Evolutionary conservation across 2,113 vertebrate genomes (phyloP), one percentile per base, ranked within the genome.

Genomic region (Sebastes schlegelii): DNA sequence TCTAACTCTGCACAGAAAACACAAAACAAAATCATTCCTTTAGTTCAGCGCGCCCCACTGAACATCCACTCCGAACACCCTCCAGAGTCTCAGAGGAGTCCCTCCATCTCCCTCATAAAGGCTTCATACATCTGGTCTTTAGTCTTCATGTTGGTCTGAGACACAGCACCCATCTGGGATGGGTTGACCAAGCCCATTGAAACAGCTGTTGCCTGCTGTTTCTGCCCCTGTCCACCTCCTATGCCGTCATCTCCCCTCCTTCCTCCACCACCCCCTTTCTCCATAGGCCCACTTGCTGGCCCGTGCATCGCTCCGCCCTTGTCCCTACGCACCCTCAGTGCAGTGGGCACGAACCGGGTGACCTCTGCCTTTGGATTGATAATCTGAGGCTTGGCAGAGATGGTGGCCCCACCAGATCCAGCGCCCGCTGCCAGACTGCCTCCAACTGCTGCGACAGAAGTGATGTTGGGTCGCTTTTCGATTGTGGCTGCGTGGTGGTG

Each of bases 61-160:
- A 82, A 77, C 17, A 61, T 43, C 54, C 2, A 1, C 11, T 2
- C 8, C 19, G 40, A 61, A 2, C n/a, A 2, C 13, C 42, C 14
- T 48, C 64, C 12, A 0, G 2, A 83, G 66, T 87, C 71, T 94
- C 92, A 97, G 54, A 99, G 97, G 6, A 99, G 96, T 79, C 98
- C 98, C 87, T 99, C 97, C 98, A 99, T 99, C 92, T 99, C 98
- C 80, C 98, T 98, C 98, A 99, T 99, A 89, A 99, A 99, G 43
- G 98, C 97, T 93, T 99, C 98, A 87, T 99, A 99, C 76, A 99
- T 96, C 88, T 99, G 98, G 95, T 99, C 98, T 94, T 99, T 99
- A 74, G 98, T 99, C 94, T 98, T 97, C 95, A 99, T 96, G 70
- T 91, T 97, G 86, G 97, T 90, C 81, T 96, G 95, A 83, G 96